Evolutionary conservation across 2,888 invertebrate species (phyloP).

Genomic region (Zhengitettix transpicula): DNA sequence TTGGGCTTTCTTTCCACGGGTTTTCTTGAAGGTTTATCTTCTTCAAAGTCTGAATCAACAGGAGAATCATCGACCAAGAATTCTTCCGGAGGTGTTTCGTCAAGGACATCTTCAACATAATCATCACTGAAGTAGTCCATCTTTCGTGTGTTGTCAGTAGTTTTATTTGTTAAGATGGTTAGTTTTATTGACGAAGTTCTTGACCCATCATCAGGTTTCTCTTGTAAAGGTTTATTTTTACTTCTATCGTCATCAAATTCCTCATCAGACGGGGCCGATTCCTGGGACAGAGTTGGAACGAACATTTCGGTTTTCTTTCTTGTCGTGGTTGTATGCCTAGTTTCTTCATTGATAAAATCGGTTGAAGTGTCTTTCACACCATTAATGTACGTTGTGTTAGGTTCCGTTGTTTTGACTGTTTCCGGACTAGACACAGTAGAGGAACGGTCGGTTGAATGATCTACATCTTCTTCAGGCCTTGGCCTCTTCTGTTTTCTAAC

Average conservation of each 20-base stretch:
- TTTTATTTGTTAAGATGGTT: background rate
- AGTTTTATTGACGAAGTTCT: background rate
- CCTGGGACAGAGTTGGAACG: background rate
- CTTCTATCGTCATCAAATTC: background rate
- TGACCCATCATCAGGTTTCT: background rate
- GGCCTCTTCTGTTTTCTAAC: slow-evolving; percentile 26
- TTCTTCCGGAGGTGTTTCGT: slow-evolving; percentile 22
- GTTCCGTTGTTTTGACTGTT: slow-evolving; percentile 9
- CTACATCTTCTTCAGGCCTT: slow-evolving; percentile 36
- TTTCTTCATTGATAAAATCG: background rate
- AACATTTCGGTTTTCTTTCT: slow-evolving; percentile 3
- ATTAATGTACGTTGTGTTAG: background rate
- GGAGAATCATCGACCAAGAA: slow-evolving; percentile 30
- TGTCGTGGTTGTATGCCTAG: background rate
- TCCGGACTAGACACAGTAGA: slow-evolving; percentile 13
- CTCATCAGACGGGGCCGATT: background rate
- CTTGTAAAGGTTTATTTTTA: background rate
- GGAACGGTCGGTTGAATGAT: slow-evolving; percentile 18
- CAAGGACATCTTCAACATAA: slow-evolving; percentile 6
- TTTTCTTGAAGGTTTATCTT: background rate
- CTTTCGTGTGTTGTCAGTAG: background rate
- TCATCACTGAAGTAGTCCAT: slow-evolving; percentile 6
- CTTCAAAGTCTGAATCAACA: background rate
- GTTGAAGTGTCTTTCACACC: background rate
- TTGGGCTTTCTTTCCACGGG: background rate